Base-by-base conservation (phyloP, 2,113 vertebrate species). In the Perognathus longimembris region DNA sequence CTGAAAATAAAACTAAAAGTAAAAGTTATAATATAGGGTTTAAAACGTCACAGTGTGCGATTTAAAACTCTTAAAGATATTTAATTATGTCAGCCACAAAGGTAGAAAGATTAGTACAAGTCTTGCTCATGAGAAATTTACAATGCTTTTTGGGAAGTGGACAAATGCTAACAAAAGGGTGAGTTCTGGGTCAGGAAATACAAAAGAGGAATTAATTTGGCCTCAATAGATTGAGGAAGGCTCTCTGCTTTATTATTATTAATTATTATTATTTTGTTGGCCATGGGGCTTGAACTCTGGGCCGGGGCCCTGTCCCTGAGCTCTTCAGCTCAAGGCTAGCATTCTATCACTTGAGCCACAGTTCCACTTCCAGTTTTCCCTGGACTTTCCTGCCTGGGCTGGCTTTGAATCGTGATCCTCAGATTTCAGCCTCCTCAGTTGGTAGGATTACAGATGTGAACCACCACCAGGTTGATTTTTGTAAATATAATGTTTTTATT, bases 1-100 rank as follows among this genome's bases (percentile, higher is more conserved):
- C 11, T 76, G 9, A 79, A 89, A 87, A 84, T 84, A 36, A 85
- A 91, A 42, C 36, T 21, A 80, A 90, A 90, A 88, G 21, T 83
- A 66, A 70, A 85, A 15, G 5, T 83, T 79, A 73, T 9, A 36
- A 3, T 54, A 36, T 50, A 38, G 10, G 42, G 79, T 24, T 88
- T 40, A 32, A 3, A 17, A 69, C 28, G 54, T 8, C 14, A 32
- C 21, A 63, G 70, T 82, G 45, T 45, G 10, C 9, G 45, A 45
- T 45, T 45, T 45, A 45, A 11, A 45, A 45, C 45, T 45, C 9
- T 45, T 45, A 18, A 87, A 94, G 61, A 75, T 78, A 81, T 9
- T 88, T 50, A 81, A 4, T 32, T 71, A 10, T 67, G 42, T 89
- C 38, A 64, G 11, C 81, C 34, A 45, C 38, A 21, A 69, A 2